Base-by-base conservation (phyloP, 2,797 vertebrate genomes). In the Tadarida brasiliensis region DNA sequence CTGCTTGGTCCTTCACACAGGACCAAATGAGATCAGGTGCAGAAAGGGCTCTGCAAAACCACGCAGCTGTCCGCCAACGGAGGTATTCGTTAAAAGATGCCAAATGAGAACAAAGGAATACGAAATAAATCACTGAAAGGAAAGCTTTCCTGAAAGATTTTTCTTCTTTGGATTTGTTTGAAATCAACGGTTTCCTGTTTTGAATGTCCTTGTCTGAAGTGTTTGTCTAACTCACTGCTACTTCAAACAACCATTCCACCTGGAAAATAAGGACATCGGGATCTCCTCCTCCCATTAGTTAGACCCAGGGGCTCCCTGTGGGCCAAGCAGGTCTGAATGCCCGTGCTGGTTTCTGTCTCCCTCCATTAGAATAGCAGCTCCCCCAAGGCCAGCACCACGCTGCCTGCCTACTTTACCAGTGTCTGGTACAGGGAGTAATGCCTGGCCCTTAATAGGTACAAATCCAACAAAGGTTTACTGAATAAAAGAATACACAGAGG, bases 101-200 rank as follows among this genome's bases (percentile, higher is more conserved):
- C 49, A 35, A 24, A 28, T 4, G 19, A n/a, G n/a, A 83, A 59
- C 11, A 30, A 71, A 14, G 22, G 49, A 73, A 74, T 16, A 26
- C 59, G 87, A 95, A 88, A 17, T 56, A 44, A 39, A 5, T 51
- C 70, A 44, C 24, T n/a, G 33, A 59, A 81, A 67, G 65, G 15
- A 71, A 81, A 26, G 24, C 15, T 54, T 56, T 26, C 17, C 35
- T 70, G 74, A 61, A 67, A 91, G 63, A 67, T 47, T 63, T 80
- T 68, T 24, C 28, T 81, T 90, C 65, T 54, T 56, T 87, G 70
- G 47, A 78, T 26, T 63, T 68, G 67, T 47, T 63, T 91, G 56
- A 93, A 88, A 49, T 61, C 49, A 80, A 11, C 28, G 6, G 49
- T 91, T 91, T 78, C 30, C 33, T 85, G 39, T 59, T 92, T 88